Evolutionary conservation across 2,888 invertebrate genomes (phyloP), one percentile per base, ranked within the genome.

Genomic region (Drosophila trichaetosa): DNA sequence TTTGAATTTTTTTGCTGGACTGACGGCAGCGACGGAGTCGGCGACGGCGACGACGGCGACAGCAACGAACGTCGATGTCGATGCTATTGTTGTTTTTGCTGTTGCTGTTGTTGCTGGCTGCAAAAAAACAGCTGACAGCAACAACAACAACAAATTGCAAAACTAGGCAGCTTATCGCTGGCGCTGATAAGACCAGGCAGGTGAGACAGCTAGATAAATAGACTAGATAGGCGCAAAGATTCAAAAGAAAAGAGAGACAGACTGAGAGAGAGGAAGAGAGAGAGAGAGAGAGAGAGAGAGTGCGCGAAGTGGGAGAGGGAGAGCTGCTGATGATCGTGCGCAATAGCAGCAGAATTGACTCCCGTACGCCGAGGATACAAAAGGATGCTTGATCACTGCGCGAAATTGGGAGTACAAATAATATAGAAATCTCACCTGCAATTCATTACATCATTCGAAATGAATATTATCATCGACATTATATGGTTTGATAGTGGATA

Each of bases 1-100:
- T 87, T 85, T 85, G 69, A 85, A 87, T 80, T 83, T 76, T 36
- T 57, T 46, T 63, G 59, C 69, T 60, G 62, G 31, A 54, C 66
- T 60, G 71, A 62, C 76, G 68, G 58, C 70, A 53, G 49, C 56
- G 27, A 24, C 69, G 31, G 18, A 60, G 58, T 46, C 61, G 56
- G 21, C 73, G 38, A n/a, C 75, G 7, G 18, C 61, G 18, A 7
- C 46, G n/a, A 6, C 42, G 34, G n/a, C 56, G 18, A 0, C 36
- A 31, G 11, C 56, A 49, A 69, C 40, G 40, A 46, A 18, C 18
- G 70, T 33, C 71, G 66, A 27, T 61, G 75, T 58, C 70, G 74
- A 58, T 72, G 65, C n/a, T 48, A 51, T 31, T 67, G 54, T 40
- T 60, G 51, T 52, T 33, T 38, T 57, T 33, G 48, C 31, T 48